These are phyloP conservation scores for Archaeoteleia sp. DNA, from an alignment of 2,888 invertebrate species.

Conservation along the genomic window DNA sequence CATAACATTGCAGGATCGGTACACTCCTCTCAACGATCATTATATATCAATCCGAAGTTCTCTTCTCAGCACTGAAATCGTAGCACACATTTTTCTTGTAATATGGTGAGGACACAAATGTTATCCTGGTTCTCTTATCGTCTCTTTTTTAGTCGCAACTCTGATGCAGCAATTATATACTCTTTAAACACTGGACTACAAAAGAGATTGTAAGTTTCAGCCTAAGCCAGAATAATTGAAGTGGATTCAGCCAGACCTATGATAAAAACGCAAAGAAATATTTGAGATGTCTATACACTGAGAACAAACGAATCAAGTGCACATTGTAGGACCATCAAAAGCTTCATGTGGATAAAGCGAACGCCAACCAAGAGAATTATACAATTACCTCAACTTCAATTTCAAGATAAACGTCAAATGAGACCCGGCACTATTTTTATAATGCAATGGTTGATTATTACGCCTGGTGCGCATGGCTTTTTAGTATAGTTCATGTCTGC, in stretches of 20 bases:
- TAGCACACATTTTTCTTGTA: conserved; percentile 14
- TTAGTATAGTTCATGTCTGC: conserved; percentile 1
- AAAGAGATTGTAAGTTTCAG: conserved; percentile 13
- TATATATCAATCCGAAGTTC: neutral
- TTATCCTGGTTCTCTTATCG: conserved; percentile 22
- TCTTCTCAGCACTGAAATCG: conserved; percentile 15
- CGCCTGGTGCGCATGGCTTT: neutral
- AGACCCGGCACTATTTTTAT: neutral
- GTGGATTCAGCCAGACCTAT: neutral
- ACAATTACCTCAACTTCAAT: neutral
- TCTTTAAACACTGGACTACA: neutral
- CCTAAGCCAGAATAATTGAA: conserved; percentile 23
- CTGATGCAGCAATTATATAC: neutral
- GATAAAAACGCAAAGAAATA: conserved; percentile 7
- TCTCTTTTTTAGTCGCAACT: conserved; percentile 3
- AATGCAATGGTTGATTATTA: neutral
- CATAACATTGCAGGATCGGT: neutral
- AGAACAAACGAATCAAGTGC: neutral
- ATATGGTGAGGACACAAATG: neutral
- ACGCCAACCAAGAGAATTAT: neutral
- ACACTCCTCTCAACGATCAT: conserved; percentile 7
- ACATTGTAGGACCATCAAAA: neutral
- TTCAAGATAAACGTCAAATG: neutral
- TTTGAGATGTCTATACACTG: neutral
- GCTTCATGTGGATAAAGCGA: neutral